phyloP scores from a whole-genome alignment of 2,113 vertebrate species.

The Taurulus bubalis region DNA sequence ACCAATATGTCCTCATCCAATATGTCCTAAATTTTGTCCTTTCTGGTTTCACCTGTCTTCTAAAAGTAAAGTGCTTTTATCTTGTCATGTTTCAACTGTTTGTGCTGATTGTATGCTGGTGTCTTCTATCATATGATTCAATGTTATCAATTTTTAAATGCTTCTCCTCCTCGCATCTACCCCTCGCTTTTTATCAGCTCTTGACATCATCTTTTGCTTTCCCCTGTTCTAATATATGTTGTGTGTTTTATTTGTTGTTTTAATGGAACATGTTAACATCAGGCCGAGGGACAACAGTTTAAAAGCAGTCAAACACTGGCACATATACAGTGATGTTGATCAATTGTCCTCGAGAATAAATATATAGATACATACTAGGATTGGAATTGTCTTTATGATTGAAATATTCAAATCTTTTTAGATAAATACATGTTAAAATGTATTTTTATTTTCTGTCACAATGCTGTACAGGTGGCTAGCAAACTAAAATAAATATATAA shows the following conservation, averaged over 20 bases:
- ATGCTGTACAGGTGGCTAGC: not conserved
- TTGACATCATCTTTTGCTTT: not conserved
- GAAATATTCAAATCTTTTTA: no score
- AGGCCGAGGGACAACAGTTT: not conserved
- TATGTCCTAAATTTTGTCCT: no score
- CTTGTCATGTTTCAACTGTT: not conserved
- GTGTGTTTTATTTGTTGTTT: not conserved
- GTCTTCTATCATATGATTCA: not conserved
- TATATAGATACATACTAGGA: no score
- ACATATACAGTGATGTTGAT: no score
- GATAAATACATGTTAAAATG: no score
- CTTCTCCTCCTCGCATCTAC: not conserved
- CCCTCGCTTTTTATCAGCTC: not conserved
- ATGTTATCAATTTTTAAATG: not conserved
- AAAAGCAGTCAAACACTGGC: not conserved
- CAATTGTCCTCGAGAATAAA: no score
- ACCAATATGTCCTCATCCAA: not conserved
- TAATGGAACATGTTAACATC: not conserved
- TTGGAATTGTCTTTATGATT: no score
- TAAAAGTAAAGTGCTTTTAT: not conserved
- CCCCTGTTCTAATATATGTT: not conserved
- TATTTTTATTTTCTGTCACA: not conserved
- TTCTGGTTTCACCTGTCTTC: not conserved
- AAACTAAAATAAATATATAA: not conserved
- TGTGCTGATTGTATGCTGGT: not conserved